Evolutionary conservation across 2,888 invertebrate genomes (phyloP).

Genomic region (Tortricodes alternella): DNA sequence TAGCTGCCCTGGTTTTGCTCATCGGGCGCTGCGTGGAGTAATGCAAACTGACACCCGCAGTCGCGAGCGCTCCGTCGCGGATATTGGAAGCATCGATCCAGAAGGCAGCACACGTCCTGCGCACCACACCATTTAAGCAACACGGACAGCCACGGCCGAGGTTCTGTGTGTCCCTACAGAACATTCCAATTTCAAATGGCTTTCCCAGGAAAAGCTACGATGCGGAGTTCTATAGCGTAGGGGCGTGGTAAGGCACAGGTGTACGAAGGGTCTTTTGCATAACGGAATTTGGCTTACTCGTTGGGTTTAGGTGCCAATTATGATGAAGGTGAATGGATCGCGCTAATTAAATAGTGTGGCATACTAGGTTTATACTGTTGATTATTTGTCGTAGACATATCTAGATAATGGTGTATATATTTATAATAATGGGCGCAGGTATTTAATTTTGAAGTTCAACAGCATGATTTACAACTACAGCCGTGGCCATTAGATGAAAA

Average conservation of each 20-base stretch:
- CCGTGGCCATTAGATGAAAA: conserved; percentile 1
- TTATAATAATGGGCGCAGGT: too few relatives aligned
- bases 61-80: conserved; percentile 90
- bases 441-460: too few relatives aligned
- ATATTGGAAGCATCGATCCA: conserved; percentile 95
- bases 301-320: too few relatives aligned
- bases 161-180: conserved; percentile 31
- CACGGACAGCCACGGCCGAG: conserved; percentile 48
- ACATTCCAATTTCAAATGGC: conserved; percentile 28
- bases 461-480: neutral
- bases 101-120: conserved; percentile 93
- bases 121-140: conserved; percentile 77
- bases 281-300: neutral
- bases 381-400: too few relatives aligned
- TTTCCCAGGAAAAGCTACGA: neutral
- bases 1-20: conserved; percentile 82
- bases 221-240: neutral
- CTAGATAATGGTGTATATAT: too few relatives aligned
- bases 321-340: too few relatives aligned
- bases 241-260: too few relatives aligned
- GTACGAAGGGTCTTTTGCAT: neutral
- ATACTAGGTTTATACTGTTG: too few relatives aligned
- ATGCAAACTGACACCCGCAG: conserved; percentile 95
- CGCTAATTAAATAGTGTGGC: too few relatives aligned
- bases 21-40: conserved; percentile 92